phyloP scores from a whole-genome alignment of 2,113 vertebrate species.

The Limnothrissa miodon region DNA sequence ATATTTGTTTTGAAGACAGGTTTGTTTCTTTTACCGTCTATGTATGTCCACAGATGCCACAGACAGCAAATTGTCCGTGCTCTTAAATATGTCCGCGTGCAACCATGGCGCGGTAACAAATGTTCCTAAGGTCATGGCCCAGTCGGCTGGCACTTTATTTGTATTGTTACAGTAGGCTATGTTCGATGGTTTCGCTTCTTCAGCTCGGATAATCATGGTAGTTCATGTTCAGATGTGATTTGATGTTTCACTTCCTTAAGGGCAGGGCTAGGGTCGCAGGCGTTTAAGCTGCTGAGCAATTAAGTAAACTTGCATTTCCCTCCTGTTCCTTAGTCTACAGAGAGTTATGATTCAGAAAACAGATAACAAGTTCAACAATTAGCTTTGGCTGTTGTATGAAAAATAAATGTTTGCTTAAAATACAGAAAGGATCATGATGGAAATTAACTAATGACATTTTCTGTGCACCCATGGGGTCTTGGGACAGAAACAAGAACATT shows the following conservation, averaged over 20 bases:
- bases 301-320: neutral
- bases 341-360: neutral
- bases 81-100: constrained; percentile 15
- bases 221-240: neutral
- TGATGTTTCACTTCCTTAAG: neutral
- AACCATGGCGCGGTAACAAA: neutral
- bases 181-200: neutral
- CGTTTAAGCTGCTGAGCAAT: neutral
- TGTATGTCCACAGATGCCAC: no score
- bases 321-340: neutral
- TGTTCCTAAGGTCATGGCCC: neutral
- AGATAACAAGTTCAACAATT: neutral
- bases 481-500: constrained; percentile 77
- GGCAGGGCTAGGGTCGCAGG: neutral
- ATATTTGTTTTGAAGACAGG: neutral
- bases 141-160: neutral
- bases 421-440: neutral
- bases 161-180: neutral
- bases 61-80: neutral
- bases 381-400: neutral
- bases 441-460: neutral
- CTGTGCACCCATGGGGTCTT: constrained; percentile 63
- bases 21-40: neutral
- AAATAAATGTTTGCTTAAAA: neutral
- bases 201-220: neutral